phyloP scores from a whole-genome alignment of 2,113 vertebrate genomes.

The Apodemus speciosus region DNA sequence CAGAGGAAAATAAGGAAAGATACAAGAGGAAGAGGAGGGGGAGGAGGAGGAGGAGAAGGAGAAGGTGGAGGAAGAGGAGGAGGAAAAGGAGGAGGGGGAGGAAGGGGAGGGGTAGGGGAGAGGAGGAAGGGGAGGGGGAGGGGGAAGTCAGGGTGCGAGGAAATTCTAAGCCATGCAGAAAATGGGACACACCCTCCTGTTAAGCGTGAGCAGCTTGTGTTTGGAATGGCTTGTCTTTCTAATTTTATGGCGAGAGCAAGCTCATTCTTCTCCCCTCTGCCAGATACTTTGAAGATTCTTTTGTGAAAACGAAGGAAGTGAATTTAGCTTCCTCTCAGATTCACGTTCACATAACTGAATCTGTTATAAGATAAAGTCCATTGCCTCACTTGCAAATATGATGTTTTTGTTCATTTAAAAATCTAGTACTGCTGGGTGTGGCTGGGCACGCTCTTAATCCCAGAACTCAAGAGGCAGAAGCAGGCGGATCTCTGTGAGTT shows the following conservation, averaged over 20 bases:
- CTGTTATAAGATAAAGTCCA: conserved; percentile 37
- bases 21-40: background rate
- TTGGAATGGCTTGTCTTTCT: conserved; percentile 68
- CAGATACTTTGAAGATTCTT: conserved; percentile 68
- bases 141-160: background rate
- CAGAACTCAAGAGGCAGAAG: background rate
- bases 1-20: conserved; percentile 36
- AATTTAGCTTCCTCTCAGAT: conserved; percentile 57
- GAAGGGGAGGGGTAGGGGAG: background rate
- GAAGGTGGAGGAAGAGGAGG: background rate
- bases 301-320: conserved; percentile 65
- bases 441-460: background rate
- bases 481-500: background rate
- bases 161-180: conserved; percentile 63
- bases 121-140: background rate
- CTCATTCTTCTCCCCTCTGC: conserved; percentile 16
- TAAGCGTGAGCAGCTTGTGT: conserved; percentile 71
- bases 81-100: background rate
- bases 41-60: background rate
- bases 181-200: conserved; percentile 41
- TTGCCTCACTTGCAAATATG: conserved; percentile 15
- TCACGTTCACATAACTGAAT: conserved; percentile 56
- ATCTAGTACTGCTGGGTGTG: background rate
- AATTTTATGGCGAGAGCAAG: conserved; percentile 69
- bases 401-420: conserved; percentile 52